phyloP scores from a whole-genome alignment of 2,888 invertebrate species.

The Autographa gamma region DNA sequence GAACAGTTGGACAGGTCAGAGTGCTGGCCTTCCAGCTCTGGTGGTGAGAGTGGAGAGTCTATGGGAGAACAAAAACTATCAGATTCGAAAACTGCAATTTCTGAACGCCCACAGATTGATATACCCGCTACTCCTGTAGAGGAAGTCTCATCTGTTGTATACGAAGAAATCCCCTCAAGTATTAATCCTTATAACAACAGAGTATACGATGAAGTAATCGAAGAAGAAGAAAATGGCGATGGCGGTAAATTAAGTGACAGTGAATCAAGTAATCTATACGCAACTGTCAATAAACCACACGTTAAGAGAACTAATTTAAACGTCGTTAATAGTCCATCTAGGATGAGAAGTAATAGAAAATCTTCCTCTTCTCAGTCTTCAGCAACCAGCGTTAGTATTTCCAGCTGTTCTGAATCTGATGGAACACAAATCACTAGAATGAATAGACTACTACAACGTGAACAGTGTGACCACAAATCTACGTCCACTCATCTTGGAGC shows the following conservation, averaged over 20 bases:
- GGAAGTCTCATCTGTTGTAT: conserved; percentile 76
- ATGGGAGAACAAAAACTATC: conserved; percentile 83
- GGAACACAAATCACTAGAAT: conserved; percentile 87
- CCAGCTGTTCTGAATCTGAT: conserved; percentile 88
- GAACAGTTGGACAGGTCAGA: conserved; percentile 93
- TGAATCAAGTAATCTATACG: conserved; percentile 80
- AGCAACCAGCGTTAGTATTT: conserved; percentile 86
- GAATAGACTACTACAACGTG: conserved; percentile 79
- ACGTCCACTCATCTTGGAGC: conserved; percentile 87
- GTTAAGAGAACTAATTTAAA: conserved; percentile 86
- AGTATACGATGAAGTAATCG: conserved; percentile 85
- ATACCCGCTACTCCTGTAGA: conserved; percentile 87
- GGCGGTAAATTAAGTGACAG: conserved; percentile 81
- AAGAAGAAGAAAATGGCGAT: conserved; percentile 84
- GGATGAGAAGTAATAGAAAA: conserved; percentile 78
- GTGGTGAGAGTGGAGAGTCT: conserved; percentile 90
- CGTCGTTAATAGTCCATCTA: conserved; percentile 85
- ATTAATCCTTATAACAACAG: conserved; percentile 76
- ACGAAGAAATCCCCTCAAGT: conserved; percentile 79
- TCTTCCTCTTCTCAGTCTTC: conserved; percentile 86
- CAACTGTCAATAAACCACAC: conserved; percentile 84
- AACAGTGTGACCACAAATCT: conserved; percentile 81
- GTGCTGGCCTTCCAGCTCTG: conserved; percentile 92
- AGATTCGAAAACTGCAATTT: conserved; percentile 68
- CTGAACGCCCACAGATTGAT: conserved; percentile 85